Base-by-base conservation (phyloP, 1,140 invertebrate genomes). In the Rhysida immarginata region DNA sequence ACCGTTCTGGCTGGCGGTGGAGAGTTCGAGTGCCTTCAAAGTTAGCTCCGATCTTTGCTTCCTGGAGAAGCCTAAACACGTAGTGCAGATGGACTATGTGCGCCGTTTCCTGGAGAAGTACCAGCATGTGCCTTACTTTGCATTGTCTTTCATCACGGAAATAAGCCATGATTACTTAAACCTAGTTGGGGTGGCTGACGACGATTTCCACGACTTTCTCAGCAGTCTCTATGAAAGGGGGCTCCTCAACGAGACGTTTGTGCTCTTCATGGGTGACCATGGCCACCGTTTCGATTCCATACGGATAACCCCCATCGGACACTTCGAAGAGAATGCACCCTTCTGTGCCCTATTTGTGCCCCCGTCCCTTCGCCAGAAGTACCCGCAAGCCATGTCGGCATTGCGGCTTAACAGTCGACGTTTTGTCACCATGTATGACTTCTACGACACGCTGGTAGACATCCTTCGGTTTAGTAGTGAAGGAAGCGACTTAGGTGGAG, bases 381-480 rank as follows among this genome's bases (percentile, higher is more conserved):
- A 69, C 57, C 64, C 67, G 2, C 8, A 57, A 5, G 44, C 68
- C 18, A 29, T 53, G 27, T 50, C 58, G 25, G 68, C 65, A 57
- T 51, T 73, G 8, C 48, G 49, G 41, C 71, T 68, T 1, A 92
- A 93, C 62, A 71, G 75, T 1, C 67, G 81, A 26, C 76, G 77
- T 2, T 71, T 94, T 14, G 79, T 79, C 0, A 85, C 85, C 0
- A 86, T 87, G 0, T 92, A 89, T 69, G 85, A 92, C 66, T 72
- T 89, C 55, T 75, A 87, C 71, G 74, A 78, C 49, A 85, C 85
- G 0, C 68, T 87, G 5, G 69, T 79, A 60, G 80, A 77, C 60
- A 72, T 83, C 5, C 65, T 85, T 23, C 69, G 80, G 55, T 71
- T 76, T 68, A 24, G 67, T 59, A 21, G 65, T 68, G 21, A 70